A percentile compares a stretch with the other conserved stretches of the same genome.
phyloP scores from a whole-genome alignment of 92 coral and sea anemone genomes.

The Blastomussa wellsi region DNA sequence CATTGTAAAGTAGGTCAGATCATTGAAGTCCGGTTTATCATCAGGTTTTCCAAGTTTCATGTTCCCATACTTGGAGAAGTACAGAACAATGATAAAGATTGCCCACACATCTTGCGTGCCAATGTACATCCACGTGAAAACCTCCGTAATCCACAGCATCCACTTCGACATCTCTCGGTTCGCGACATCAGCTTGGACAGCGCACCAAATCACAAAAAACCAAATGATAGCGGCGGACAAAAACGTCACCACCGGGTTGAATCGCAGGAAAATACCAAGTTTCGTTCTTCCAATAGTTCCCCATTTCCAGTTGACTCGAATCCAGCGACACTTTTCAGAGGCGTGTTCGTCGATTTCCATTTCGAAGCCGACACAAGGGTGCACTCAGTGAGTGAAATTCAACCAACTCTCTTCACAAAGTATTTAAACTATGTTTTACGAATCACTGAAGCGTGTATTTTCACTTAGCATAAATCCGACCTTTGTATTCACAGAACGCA shows the following conservation, averaged over 20 bases:
- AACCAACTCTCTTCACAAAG: background rate
- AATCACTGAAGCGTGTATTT: conserved; percentile 1
- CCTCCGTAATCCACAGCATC: conserved; percentile 79
- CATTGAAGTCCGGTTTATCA: conserved; percentile 87
- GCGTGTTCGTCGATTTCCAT: conserved; percentile 37
- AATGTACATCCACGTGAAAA: conserved; percentile 89
- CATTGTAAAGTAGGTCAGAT: conserved; percentile 92
- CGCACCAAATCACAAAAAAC: conserved; percentile 86
- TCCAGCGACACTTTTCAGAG: conserved; percentile 14
- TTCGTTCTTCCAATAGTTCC: conserved; percentile 3
- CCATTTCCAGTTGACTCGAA: conserved; percentile 40
- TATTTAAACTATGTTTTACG: conserved; percentile 5
- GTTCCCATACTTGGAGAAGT: conserved; percentile 84
- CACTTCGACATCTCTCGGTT: conserved; percentile 65
- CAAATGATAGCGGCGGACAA: conserved; percentile 78
- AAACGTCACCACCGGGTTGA: conserved; percentile 83
- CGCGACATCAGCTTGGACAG: conserved; percentile 65
- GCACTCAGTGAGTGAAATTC: background rate
- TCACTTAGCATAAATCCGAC: background rate
- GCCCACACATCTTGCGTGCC: conserved; percentile 92
- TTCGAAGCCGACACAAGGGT: background rate
- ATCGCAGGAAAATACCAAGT: conserved; percentile 30
- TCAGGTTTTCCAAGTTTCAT: conserved; percentile 86
- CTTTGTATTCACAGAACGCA: background rate
- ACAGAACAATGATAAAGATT: conserved; percentile 75